phyloP scores from a whole-genome alignment of 1,140 invertebrate species.

The Diachasma alloeum region DNA sequence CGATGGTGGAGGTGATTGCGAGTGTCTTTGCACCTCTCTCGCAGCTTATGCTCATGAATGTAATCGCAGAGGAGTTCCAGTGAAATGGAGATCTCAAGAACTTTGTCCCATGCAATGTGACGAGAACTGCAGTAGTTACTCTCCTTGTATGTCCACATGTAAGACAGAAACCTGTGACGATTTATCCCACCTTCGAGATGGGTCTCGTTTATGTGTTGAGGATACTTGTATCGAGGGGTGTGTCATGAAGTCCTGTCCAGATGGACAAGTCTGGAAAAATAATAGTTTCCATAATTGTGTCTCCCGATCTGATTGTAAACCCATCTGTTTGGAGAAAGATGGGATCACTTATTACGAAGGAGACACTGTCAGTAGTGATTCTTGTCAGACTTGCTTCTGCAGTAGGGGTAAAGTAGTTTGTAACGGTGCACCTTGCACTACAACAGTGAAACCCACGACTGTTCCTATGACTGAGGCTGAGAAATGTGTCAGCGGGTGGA shows the following conservation, averaged over 20 bases:
- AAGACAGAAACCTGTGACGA: slow-evolving; percentile 86
- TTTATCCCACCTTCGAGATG: slow-evolving; percentile 69
- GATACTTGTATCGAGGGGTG: slow-evolving; percentile 85
- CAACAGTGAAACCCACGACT: slow-evolving; percentile 41
- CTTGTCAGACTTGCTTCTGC: slow-evolving; percentile 81
- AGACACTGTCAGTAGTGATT: slow-evolving; percentile 76
- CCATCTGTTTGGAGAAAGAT: slow-evolving; percentile 74
- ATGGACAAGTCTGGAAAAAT: slow-evolving; percentile 76
- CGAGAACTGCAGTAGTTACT: slow-evolving; percentile 78
- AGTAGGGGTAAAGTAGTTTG: slow-evolving; percentile 74
- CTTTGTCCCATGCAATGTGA: slow-evolving; percentile 91
- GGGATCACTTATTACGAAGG: slow-evolving; percentile 77
- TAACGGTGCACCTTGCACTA: slow-evolving; percentile 73
- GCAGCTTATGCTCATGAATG: slow-evolving; percentile 87
- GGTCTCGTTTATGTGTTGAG: slow-evolving; percentile 71
- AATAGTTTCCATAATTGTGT: slow-evolving; percentile 76
- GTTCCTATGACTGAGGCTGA: slow-evolving; percentile 49
- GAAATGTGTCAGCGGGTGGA: slow-evolving; percentile 75
- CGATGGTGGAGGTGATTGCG: slow-evolving; percentile 86
- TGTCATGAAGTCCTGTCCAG: slow-evolving; percentile 75
- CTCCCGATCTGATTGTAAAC: slow-evolving; percentile 74
- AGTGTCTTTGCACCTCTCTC: slow-evolving; percentile 87
- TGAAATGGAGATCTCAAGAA: slow-evolving; percentile 83
- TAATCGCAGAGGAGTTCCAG: slow-evolving; percentile 72
- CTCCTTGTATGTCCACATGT: slow-evolving; percentile 82